Base-by-base conservation (phyloP, 2,797 vertebrate species). In the Enteromius unitaeniatus region DNA sequence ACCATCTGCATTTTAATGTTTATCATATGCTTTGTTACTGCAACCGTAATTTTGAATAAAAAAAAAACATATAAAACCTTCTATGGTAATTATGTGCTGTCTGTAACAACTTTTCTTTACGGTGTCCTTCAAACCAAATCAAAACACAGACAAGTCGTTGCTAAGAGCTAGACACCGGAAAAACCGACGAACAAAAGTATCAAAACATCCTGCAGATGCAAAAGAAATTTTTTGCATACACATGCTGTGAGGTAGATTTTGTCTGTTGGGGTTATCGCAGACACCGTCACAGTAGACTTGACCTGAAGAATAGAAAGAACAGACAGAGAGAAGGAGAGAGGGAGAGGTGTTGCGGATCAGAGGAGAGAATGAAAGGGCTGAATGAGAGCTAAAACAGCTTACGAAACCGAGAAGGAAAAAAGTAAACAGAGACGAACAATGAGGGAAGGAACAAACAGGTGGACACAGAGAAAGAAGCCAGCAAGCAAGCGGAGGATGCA, bases 241-340 rank as follows among this genome's bases (percentile, higher is more conserved):
- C 73, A 67, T 91, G 91, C 92, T 92, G 88, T 88, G 81, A 88
- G 91, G 92, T 89, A 88, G 91, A 93, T 92, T 89, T 88, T 85
- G 89, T 89, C 90, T 58, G 88, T 88, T 93, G 92, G 92, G 92
- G 91, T 93, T 89, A 93, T 89, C 91, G 90, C 84, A 88, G 82
- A 87, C 88, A 91, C 89, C 88, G 91, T 93, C 93, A 94, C 91
- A 91, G 89, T 84, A 49, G 87, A 92, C 88, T 91, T 92, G 90
- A 89, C 85, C 7, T 89, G 90, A 89, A 93, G 91, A 93, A 92
- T 88, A 86, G 62, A 70, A 64, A 68, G 51, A 58, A 65, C 55
- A 83, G 78, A 84, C 65, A 75, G 51, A 51, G 14, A 47, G 4
- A 47, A 67, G 85, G 81, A 72, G 37, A 67, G 60, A 72, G 28